These are phyloP conservation scores for Beris chalybata DNA, from an alignment of 2,888 invertebrate species.

Conservation along the genomic window DNA sequence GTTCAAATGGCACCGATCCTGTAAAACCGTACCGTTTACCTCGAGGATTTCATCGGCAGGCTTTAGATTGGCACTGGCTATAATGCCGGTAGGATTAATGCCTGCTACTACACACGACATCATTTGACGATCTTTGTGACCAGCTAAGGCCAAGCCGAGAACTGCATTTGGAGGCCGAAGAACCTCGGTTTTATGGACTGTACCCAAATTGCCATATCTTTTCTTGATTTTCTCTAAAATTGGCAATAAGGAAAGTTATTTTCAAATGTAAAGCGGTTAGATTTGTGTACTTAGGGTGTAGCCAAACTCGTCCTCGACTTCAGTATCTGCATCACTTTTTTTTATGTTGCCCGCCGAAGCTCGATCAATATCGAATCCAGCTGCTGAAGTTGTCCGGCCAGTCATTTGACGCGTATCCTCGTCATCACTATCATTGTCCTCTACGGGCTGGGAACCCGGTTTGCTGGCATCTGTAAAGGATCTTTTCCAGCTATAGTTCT, in stretches of 20 bases:
- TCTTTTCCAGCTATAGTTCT: too few species aligned
- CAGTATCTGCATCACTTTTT: conserved; percentile 75
- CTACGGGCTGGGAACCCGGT: neutral
- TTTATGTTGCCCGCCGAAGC: conserved; percentile 86
- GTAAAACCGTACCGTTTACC: conserved; percentile 92
- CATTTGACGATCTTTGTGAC: conserved; percentile 88
- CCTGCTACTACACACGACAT: conserved; percentile 98
- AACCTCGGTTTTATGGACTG: conserved; percentile 66
- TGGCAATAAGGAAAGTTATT: neutral
- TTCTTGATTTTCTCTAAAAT: conserved; percentile 86
- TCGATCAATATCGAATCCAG: conserved; percentile 84
- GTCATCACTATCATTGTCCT: conserved; percentile 56
- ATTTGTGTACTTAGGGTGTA: conserved; percentile 76
- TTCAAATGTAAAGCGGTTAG: neutral
- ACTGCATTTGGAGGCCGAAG: conserved; percentile 75
- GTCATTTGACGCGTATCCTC: conserved; percentile 78
- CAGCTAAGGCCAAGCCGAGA: conserved; percentile 90
- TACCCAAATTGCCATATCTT: conserved; percentile 82
- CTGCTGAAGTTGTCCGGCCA: conserved; percentile 76
- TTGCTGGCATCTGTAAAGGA: too few species aligned
- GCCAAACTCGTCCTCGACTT: conserved; percentile 88
- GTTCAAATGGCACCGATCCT: conserved; percentile 94
- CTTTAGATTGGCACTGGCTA: conserved; percentile 73
- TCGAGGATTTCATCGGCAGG: conserved; percentile 95
- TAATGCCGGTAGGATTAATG: conserved; percentile 85